Conservation (phyloP, 2,888 invertebrate genomes). For the Phania funesta region DNA sequence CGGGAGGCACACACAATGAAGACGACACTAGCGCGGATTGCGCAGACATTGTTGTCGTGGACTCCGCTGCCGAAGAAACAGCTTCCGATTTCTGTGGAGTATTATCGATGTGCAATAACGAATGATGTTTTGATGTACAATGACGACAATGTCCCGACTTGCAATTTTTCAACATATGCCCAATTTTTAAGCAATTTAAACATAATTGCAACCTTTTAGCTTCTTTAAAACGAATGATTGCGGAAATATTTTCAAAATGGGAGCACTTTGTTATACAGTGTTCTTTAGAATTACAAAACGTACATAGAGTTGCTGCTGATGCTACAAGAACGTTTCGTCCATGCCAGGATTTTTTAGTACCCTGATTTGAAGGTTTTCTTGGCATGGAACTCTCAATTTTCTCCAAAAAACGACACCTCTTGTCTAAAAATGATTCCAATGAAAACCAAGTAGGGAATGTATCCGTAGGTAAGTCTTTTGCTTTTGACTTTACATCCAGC, state of each 20-base stretch:
- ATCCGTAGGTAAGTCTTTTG: slow-evolving; percentile 13
- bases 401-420: slow-evolving; percentile 26
- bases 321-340: slow-evolving; percentile 7
- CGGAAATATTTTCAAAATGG: slow-evolving; percentile 18
- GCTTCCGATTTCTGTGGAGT: not conserved
- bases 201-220: slow-evolving; percentile 35
- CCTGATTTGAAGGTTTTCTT: not conserved
- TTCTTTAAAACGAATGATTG: slow-evolving; percentile 31
- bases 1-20: no score
- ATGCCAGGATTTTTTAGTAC: not conserved
- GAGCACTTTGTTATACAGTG: slow-evolving; percentile 24
- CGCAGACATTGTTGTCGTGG: no score
- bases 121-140: slow-evolving; percentile 36
- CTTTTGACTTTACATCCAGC: no score
- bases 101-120: slow-evolving; percentile 17
- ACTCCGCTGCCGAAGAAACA: no score
- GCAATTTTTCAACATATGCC: slow-evolving; percentile 33
- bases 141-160: slow-evolving; percentile 23
- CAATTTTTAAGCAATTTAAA: slow-evolving; percentile 49
- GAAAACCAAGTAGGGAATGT: slow-evolving; percentile 10
- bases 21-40: not conserved
- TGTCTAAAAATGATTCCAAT: slow-evolving; percentile 38
- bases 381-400: slow-evolving; percentile 2
- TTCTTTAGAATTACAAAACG: not conserved
- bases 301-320: not conserved